Evolutionary conservation across 2,888 invertebrate species (phyloP), one percentile per base, ranked within the genome.

Genomic region (Acronicta aceris): DNA sequence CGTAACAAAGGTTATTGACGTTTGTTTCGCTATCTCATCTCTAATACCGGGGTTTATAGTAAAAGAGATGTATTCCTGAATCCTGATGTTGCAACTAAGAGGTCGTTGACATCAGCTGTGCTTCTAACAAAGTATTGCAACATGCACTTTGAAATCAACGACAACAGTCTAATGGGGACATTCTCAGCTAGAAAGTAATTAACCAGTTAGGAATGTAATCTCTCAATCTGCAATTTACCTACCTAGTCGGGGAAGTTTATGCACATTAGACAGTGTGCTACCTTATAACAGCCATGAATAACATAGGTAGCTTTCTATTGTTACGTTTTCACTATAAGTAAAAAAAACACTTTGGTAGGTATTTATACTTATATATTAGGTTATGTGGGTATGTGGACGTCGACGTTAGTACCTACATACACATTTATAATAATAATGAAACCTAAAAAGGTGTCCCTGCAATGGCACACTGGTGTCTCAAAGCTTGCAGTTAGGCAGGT

Each of bases 1-100:
- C 53, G 66, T 67, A 60, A 63, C 53, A 46, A 62, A 75, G 78
- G 79, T 78, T 78, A 73, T 74, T 75, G 72, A 66, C 72, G 78
- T 63, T 75, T 55, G 47, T 65, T 45, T 63, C 62, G 60, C 63
- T 67, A 62, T 67, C 63, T 52, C 51, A 40, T 59, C 55, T 49
- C 46, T 55, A 27, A 25, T 36, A 47, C 52, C 57, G 59, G 63
- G 40, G 17, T 47, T 38, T 12, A 9, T 1, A 2, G 7, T 10
- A 10, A 5, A 21, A 10, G 33, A 58, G 60, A 54, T 43, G 53
- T 48, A 49, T 70, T n/a, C 43, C 58, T 67, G 38, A 59, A n/a
- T n/a, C n/a, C n/a, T 64, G 51, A 55, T 72, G 54, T 62, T 64
- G 27, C 47, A 57, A 42, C 33, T 59, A 57, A 43, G 60, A 71